A percentile compares a stretch with the other conserved stretches of the same genome.
phyloP scores from a whole-genome alignment of 2,888 invertebrate species.

The Spodoptera littoralis region DNA sequence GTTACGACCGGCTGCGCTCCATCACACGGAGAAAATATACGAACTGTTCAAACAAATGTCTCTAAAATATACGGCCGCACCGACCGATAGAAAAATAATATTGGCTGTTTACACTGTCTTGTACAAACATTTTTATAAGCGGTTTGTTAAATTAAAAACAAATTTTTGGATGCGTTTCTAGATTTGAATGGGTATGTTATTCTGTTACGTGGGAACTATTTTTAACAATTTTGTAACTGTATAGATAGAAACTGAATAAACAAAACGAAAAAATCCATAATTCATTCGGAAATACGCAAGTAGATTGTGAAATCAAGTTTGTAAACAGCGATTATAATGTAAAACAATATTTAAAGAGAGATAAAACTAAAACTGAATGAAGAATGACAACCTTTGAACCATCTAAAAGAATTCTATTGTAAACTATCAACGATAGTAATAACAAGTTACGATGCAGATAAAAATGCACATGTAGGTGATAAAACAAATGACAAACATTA shows the following conservation, averaged over 20 bases:
- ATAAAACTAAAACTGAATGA: constrained; percentile 16
- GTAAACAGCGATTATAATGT: neutral
- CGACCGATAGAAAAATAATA: constrained; percentile 66
- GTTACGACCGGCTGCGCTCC: constrained; percentile 76
- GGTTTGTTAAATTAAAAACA: constrained; percentile 68
- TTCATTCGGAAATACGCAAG: too few relatives aligned
- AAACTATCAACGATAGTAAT: constrained; percentile 22
- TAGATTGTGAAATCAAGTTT: too few relatives aligned
- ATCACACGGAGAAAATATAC: constrained; percentile 75
- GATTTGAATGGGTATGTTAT: constrained; percentile 45
- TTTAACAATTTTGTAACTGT: constrained; percentile 17
- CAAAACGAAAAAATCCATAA: neutral
- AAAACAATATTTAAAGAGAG: neutral
- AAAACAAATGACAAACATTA: constrained; percentile 66
- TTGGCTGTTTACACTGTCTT: constrained; percentile 71
- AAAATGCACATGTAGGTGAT: constrained; percentile 57
- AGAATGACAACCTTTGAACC: constrained; percentile 23
- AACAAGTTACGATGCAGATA: constrained; percentile 50
- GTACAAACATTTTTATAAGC: constrained; percentile 71
- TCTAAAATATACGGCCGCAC: constrained; percentile 60
- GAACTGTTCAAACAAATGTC: constrained; percentile 79
- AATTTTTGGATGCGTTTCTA: constrained; percentile 56
- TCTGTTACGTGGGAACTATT: constrained; percentile 50
- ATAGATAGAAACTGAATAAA: constrained; percentile 22
- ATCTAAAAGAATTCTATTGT: constrained; percentile 25